Conservation (phyloP, 2,888 invertebrate genomes). For the Amaurobius ferox region DNA sequence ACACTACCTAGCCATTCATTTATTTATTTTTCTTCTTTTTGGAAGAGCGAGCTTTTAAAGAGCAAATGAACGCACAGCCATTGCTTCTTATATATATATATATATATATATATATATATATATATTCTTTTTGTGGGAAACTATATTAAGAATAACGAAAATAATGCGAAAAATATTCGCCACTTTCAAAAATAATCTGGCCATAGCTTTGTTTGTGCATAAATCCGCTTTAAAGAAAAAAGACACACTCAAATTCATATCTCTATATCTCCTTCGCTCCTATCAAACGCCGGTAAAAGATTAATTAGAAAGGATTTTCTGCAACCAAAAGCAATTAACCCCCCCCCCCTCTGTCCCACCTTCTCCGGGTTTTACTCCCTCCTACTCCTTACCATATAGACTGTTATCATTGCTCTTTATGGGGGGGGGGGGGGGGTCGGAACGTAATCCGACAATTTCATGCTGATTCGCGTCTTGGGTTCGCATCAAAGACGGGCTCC, state of each 20-base stretch:
- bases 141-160: too few relatives aligned
- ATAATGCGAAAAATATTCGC: too few relatives aligned
- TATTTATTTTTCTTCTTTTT: too few relatives aligned
- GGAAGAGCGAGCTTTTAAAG: too few relatives aligned
- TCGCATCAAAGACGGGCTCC: slow-evolving; percentile 33
- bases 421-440: slow-evolving; percentile 8
- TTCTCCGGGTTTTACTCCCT: background rate
- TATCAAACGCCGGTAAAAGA: too few relatives aligned
- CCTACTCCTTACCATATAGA: background rate
- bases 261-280: background rate
- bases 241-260: background rate
- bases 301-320: slow-evolving; percentile 65
- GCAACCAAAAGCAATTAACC: slow-evolving; percentile 61
- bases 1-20: too few relatives aligned
- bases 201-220: background rate
- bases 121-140: too few relatives aligned
- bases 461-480: slow-evolving; percentile 26
- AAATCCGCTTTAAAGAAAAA: background rate
- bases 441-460: slow-evolving; percentile 55
- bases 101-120: too few relatives aligned
- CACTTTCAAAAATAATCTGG: background rate
- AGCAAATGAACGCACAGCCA: too few relatives aligned
- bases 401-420: background rate
- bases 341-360: background rate
- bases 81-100: too few relatives aligned